Evolutionary conservation across 1,140 invertebrate species (phyloP).

Genomic region (Sweltsa coloradensis): DNA sequence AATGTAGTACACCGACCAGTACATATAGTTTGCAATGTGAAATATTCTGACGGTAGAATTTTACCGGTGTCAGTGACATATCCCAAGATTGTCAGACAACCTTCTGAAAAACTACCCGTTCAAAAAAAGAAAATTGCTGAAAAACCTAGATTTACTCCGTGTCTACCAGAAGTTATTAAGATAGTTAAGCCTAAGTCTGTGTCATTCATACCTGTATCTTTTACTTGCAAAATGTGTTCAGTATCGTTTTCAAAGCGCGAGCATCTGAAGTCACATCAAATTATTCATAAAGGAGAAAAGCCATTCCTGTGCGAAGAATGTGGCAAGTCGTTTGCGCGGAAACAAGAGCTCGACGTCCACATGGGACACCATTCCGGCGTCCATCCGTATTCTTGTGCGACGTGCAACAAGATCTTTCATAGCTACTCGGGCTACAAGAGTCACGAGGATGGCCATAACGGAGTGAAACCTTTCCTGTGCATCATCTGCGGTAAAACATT

Average conservation of each 20-base stretch:
- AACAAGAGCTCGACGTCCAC: constrained; percentile 21
- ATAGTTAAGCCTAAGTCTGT: too few species aligned
- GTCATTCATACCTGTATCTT: too few species aligned
- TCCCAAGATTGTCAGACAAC: too few species aligned
- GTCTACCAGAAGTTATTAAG: too few species aligned
- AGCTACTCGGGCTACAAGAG: constrained; percentile 11
- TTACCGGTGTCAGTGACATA: too few species aligned
- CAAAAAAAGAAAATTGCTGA: too few species aligned
- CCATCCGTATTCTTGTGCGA: constrained; percentile 18
- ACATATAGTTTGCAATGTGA: too few species aligned
- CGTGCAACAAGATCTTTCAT: constrained; percentile 15
- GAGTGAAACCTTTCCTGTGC: constrained; percentile 18
- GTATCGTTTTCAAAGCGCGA: constrained; percentile 3
- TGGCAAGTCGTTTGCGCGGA: constrained; percentile 21
- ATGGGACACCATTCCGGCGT: constrained; percentile 21
- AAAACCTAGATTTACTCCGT: too few species aligned
- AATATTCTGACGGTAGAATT: too few species aligned
- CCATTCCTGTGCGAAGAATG: constrained; percentile 24
- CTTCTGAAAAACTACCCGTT: too few species aligned
- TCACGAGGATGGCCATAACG: constrained; percentile 17
- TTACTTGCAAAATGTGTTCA: constrained; percentile 3
- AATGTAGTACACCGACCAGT: too few species aligned
- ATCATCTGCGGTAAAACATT: constrained; percentile 19
- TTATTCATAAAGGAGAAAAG: constrained; percentile 23
- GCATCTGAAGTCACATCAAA: constrained; percentile 3